These are phyloP conservation scores for Acanthosepion lycidas DNA, from an alignment of 2,888 invertebrate species.

Conservation along the genomic window DNA sequence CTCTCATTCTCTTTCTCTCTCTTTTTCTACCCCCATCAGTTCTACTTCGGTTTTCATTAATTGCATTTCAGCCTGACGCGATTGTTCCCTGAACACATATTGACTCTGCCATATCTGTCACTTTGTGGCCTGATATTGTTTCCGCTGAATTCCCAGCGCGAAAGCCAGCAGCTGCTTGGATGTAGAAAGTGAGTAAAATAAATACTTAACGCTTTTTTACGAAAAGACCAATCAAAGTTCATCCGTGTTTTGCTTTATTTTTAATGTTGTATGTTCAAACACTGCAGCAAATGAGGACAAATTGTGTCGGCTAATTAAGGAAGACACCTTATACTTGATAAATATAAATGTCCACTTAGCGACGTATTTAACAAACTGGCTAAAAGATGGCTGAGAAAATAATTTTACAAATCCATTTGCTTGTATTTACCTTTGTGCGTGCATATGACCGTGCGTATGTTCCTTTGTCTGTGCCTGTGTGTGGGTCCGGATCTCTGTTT, in stretches of 20 bases:
- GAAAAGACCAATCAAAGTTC: background rate
- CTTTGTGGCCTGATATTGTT: background rate
- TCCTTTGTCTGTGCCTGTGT: background rate
- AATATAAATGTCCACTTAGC: background rate
- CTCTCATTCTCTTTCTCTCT: background rate
- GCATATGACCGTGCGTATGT: background rate
- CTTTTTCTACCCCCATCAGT: background rate
- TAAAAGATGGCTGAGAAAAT: background rate
- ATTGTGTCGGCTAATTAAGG: background rate
- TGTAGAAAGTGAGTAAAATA: background rate
- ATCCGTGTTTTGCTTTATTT: background rate
- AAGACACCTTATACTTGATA: conserved; percentile 8
- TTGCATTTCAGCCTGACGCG: background rate
- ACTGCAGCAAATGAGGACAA: background rate
- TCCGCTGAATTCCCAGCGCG: background rate
- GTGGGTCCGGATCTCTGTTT: background rate
- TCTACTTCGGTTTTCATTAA: background rate
- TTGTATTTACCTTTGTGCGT: background rate
- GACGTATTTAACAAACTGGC: background rate
- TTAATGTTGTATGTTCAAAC: background rate
- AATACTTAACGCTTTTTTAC: background rate
- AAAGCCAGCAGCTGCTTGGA: background rate
- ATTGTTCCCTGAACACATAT: background rate
- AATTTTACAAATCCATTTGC: background rate
- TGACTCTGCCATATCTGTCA: background rate